Evolutionary conservation across 1,140 invertebrate genomes (phyloP).

Genomic region (Nephila pilipes): DNA sequence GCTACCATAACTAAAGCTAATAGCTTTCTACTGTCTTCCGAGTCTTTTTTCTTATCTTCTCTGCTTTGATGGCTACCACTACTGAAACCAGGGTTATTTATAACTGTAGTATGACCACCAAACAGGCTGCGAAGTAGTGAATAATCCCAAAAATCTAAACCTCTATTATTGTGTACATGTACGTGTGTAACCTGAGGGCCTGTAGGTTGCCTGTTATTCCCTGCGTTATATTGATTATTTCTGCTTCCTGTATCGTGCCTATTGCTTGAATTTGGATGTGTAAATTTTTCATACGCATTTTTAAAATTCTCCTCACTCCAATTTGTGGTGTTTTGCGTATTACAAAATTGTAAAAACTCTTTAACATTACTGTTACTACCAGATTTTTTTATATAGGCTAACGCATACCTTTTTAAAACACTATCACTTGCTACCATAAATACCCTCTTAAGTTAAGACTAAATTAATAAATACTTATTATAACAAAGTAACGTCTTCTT

Average conservation of each 20-base stretch:
- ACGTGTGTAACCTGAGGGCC: not conserved
- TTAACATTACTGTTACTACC: conserved; percentile 4
- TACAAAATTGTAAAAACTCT: not conserved
- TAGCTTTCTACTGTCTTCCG: not conserved
- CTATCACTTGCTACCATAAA: conserved; percentile 34
- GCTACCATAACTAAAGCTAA: conserved; percentile 25
- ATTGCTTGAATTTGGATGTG: conserved; percentile 1
- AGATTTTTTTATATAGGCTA: conserved; percentile 28
- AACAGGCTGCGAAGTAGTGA: too few species aligned
- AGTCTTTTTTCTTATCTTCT: not conserved
- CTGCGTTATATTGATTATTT: conserved; percentile 42
- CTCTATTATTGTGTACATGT: not conserved
- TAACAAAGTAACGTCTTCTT: not conserved
- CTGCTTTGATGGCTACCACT: not conserved
- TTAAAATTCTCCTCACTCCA: too few species aligned
- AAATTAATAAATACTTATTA: conserved; percentile 12
- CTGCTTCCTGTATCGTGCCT: conserved; percentile 27
- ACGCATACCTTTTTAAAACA: conserved; percentile 25
- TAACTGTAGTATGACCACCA: too few species aligned
- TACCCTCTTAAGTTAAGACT: conserved; percentile 6
- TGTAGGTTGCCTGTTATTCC: conserved; percentile 27
- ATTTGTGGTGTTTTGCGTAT: not conserved
- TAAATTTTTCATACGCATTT: not conserved
- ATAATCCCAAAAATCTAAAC: too few species aligned
- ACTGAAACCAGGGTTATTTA: too few species aligned